Evolutionary conservation across 2,113 vertebrate species (phyloP), one percentile per base, ranked within the genome.

Genomic region (Gopherus flavomarginatus): DNA sequence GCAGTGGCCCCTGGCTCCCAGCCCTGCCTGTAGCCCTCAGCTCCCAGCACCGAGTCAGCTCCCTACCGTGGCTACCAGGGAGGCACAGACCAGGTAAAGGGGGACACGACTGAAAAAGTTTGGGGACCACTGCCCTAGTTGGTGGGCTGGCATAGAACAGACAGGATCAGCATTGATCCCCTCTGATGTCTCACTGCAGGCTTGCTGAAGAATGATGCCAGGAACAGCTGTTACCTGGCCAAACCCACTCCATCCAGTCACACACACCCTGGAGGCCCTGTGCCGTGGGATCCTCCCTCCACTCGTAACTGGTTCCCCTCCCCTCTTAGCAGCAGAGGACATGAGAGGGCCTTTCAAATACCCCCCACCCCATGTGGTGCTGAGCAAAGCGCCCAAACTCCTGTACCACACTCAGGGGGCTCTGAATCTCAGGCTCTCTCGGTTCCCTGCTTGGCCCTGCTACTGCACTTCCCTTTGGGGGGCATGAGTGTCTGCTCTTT

Each of bases 311-410:
- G 38, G 44, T 53, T 91, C 75, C 21, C 16, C 8, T 10, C 11
- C 9, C 3, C 0, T 0, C 11, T 35, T 22, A 62, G 47, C 29
- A 86, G 24, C n/a, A 56, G 96, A 86, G 38, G 57, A 81, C 88
- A 16, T 47, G 35, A 54, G 11, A 44, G 11, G 19, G 72, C 24
- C 72, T 77, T 26, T 77, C 42, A 44, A 38, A 85, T 10, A 31
- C 49, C 77, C 77, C 22, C 57, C 57, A 13, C 11, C 4, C 62
- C 62, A 4, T 8, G 31, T n/a, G 4, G 35, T 69, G 16, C 8
- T n/a, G 62, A 10, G 62, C 2, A 1, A n/a, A 17, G 19, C 2
- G 1, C 16, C 7, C 35, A 17, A n/a, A 17, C 35, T 21, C 62
- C 62, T n/a, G 62, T 19, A 69, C 31, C 16, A 8, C 16, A 9